A percentile compares a stretch with the other conserved stretches of the same genome.
These are phyloP conservation scores for Pygocentrus nattereri DNA, from an alignment of 2,797 vertebrate species.

Conservation along the genomic window DNA sequence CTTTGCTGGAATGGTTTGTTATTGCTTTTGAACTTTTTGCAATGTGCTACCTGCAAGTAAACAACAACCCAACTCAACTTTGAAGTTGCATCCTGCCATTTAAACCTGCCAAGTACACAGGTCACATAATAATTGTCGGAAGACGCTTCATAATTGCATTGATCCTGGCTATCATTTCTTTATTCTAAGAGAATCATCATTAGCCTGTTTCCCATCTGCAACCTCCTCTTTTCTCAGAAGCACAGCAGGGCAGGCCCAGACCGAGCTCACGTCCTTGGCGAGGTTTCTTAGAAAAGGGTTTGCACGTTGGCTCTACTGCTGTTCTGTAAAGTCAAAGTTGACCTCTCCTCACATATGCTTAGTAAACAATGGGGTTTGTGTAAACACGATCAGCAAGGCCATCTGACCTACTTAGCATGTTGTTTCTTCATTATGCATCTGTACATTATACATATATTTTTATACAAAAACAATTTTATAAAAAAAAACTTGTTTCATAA, in stretches of 20 bases:
- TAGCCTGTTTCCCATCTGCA: conserved; percentile 1
- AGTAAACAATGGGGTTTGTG: conserved; percentile 26
- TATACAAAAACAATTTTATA: too few relatives aligned
- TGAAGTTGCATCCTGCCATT: conserved; percentile 48
- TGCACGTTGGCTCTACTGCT: not conserved
- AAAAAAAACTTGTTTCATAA: too few relatives aligned
- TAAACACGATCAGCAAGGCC: conserved; percentile 13
- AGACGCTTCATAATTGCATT: conserved; percentile 43
- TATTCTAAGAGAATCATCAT: conserved; percentile 40
- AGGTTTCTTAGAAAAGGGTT: conserved; percentile 42
- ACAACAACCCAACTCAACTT: not conserved
- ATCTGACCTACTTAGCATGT: conserved; percentile 24
- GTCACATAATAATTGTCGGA: conserved; percentile 59
- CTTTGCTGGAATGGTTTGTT: conserved; percentile 13
- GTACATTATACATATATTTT: not conserved
- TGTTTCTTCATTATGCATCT: not conserved
- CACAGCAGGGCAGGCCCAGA: not conserved
- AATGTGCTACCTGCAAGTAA: conserved; percentile 9
- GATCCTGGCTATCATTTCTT: conserved; percentile 29
- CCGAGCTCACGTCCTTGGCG: not conserved
- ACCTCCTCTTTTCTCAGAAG: conserved; percentile 52
- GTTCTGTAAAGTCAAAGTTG: conserved; percentile 16
- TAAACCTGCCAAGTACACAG: conserved; percentile 11
- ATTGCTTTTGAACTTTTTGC: not conserved
- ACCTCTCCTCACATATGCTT: conserved; percentile 35